Base-by-base conservation (phyloP, 1,140 invertebrate genomes). In the Megalonaias nervosa region DNA sequence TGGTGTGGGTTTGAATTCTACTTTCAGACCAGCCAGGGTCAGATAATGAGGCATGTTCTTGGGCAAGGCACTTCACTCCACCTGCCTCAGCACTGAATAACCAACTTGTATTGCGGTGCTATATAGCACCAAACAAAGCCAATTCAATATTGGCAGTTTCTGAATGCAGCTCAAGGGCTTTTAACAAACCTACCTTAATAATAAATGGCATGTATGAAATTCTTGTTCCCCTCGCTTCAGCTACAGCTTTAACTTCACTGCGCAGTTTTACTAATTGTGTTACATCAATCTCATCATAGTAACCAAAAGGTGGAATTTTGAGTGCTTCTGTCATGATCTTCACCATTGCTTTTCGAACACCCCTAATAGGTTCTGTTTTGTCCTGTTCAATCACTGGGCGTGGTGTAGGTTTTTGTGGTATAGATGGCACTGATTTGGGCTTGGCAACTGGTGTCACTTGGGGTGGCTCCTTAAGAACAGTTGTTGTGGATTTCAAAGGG, bases 131-230 rank as follows among this genome's bases (percentile, higher is more conserved):
- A 31, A 31, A 31, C 26, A 31, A 31, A 31, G 4, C 26, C 26
- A 48, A 9, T 0, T 48, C 38, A 48, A 48, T 48, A 48, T 6
- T 48, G 6, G 38, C 6, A 48, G 38, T 11, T 48, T 48, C 11
- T 3, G 3, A 21, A 16, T 15, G 31, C 26, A 15, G 14, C 9
- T 57, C 15, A n/a, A 31, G 23, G 17, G n/a, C 71, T 19, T 60
- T 1, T 1, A 16, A 17, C 48, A 17, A 69, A 55, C 71, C 75
- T 81, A 92, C 92, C 92, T 99, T 99, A 31, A 99, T 93, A 83
- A 99, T 96, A 84, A 99, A 95, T n/a, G 98, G 98, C 95, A 99
- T 95, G 80, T 95, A 97, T 0, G 97, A 96, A 16, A 99, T 90
- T 89, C 96, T 96, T 13, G 97, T 89, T 38, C 94, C 95, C 74